phyloP scores from a whole-genome alignment of 2,797 vertebrate species.

The Lemur catta region DNA sequence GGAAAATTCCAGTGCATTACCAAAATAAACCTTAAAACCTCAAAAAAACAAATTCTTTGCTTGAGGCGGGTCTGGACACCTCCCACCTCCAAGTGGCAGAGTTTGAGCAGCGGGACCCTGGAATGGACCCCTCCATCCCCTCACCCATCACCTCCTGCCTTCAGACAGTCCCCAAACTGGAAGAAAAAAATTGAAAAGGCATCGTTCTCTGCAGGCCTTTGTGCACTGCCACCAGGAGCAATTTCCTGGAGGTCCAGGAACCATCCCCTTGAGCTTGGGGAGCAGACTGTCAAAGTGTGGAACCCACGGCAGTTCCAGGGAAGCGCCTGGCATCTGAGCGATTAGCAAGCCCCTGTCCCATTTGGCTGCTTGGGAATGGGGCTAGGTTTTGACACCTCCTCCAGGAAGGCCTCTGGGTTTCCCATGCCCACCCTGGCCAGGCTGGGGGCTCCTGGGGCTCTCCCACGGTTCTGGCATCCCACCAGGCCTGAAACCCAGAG shows the following conservation, averaged over 20 bases:
- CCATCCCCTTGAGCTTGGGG: neutral
- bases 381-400: neutral
- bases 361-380: neutral
- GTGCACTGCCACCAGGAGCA: fast-evolving
- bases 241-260: neutral
- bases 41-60: neutral
- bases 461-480: neutral
- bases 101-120: neutral
- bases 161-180: neutral
- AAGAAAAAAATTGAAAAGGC: neutral
- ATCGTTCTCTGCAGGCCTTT: neutral
- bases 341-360: neutral
- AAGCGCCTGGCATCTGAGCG: fast-evolving
- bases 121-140: neutral
- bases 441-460: neutral
- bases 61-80: neutral
- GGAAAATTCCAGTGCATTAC: neutral
- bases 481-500: neutral
- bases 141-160: neutral
- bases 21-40: neutral
- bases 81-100: neutral
- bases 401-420: neutral
- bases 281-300: neutral
- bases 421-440: neutral
- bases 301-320: too few species aligned